Evolutionary conservation across 35 echinoderm and acorn worm genomes (phyloP), one percentile per base, ranked within the genome.

Genomic region (Heliocidaris tuberculata): DNA sequence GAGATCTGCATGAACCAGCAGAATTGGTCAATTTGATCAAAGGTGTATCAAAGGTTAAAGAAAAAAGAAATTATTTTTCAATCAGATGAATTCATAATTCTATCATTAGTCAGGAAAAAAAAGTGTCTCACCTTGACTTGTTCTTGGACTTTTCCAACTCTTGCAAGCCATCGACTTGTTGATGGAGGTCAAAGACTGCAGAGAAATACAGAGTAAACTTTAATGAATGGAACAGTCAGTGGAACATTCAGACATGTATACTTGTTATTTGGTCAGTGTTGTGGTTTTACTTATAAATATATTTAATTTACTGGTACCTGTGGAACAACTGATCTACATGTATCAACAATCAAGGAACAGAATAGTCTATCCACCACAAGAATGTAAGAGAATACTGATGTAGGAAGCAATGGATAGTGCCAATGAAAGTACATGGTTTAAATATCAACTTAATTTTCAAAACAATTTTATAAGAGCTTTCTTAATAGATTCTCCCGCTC

Each of bases 81-180:
- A 13, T 56, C 52, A 56, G 7, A 56, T 52, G 12, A 52, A 52
- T 56, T 56, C 7, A 56, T 13, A 15, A 56, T 56, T 56, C 10
- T 56, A 10, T 56, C 15, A 56, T 56, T 12, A 56, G 8, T 56
- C 2, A 56, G 9, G 6, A 86, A 7, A 29, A 86, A 86, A 86
- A 48, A 89, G 19, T 3, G 9, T 2, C 87, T 89, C 32, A 93
- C 91, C 91, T 93, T 95, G 93, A 96, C 97, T 94, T 95, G 60
- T 99, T 99, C 91, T 97, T 99, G 49, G 97, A 97, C 86, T 99
- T 99, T 47, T 97, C 98, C 94, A 70, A 93, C 88, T 99, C 98
- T 88, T 99, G 98, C 5, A 99, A 90, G 42, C 98, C 98, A 96
- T 99, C 98, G 1, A 99, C 94, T 94, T 94, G 85, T 95, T 99